Base-by-base conservation (phyloP, 2,888 invertebrate genomes). In the Mythimna impura region DNA sequence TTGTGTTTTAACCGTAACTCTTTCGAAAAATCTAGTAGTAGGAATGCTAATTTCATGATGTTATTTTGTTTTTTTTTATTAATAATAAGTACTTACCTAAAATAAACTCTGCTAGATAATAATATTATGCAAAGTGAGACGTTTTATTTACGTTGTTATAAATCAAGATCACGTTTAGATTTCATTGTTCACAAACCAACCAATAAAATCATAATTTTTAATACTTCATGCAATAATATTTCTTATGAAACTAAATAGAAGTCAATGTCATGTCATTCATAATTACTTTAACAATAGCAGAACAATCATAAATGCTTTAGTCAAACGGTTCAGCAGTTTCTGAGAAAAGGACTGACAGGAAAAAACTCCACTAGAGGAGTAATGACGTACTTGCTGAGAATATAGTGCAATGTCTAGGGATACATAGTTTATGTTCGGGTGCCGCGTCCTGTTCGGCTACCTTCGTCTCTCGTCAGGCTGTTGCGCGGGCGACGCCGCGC, bases 241-340 rank as follows among this genome's bases (percentile, higher is more conserved):
- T 58, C 14, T 3, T 7, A 17, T n/a, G 12, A 22, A n/a, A 61
- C 52, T 47, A 47, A 78, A 75, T 52, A 57, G n/a, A 54, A n/a
- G 3, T 20, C 64, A 81, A 81, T 77, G 78, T 57, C 66, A 71
- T 12, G 54, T 17, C 30, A 62, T 77, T 82, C 64, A 47, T 65
- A 40, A 55, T 30, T 67, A 77, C 47, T 25, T 22, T 30, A 71
- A 77, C 66, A 79, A 79, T 67, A 40, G 34, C 10, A 61, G 58
- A 54, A 20, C 64, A 76, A 52, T 50, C 63, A 63, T 71, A 71
- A 67, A 36, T 54, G 50, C 12, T 66, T 62, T 62, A 71, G 64
- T 77, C 71, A 81, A 61, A 34, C 34, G 66, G 66, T 65, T 62
- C 60, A 67, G 52, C 4, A 3, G 61, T 81, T 76, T 67, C 71